Evolutionary conservation across 1,140 invertebrate genomes (phyloP).

Genomic region (Drosophila ironensis): DNA sequence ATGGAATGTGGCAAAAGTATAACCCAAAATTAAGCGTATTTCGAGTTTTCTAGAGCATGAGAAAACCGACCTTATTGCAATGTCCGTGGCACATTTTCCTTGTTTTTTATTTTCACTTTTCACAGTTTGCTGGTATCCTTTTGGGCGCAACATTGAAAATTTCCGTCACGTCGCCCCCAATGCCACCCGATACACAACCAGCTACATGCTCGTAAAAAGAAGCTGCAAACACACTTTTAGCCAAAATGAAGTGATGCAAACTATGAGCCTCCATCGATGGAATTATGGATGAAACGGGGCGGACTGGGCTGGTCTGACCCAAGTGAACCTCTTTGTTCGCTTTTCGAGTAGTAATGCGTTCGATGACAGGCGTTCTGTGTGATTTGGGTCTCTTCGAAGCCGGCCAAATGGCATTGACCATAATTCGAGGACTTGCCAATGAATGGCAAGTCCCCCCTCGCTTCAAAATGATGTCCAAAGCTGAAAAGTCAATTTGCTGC

Average conservation of each 20-base stretch:
- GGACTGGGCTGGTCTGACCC: constrained; percentile 12
- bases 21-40: background rate
- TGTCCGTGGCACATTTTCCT: background rate
- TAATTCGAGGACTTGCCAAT: constrained; percentile 15
- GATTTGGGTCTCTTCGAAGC: constrained; percentile 26
- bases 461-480: constrained; percentile 8
- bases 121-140: constrained; percentile 9
- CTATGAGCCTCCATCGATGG: constrained; percentile 6
- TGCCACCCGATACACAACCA: constrained; percentile 18
- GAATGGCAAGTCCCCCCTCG: too few relatives aligned
- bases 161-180: constrained; percentile 28
- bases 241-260: constrained; percentile 31
- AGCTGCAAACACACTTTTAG: background rate
- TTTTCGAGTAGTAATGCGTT: constrained; percentile 31
- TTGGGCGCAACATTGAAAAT: constrained; percentile 10
- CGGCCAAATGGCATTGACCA: constrained; percentile 24
- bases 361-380: constrained; percentile 36
- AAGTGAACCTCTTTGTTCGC: constrained; percentile 43
- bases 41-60: background rate
- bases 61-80: background rate
- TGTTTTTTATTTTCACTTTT: constrained; percentile 10
- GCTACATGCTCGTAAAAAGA: constrained; percentile 34
- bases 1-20: too few relatives aligned
- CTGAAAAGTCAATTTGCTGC: constrained; percentile 27
- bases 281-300: constrained; percentile 25